Percentiles rank a stretch among this genome's conserved stretches.
Evolutionary conservation across 2,113 vertebrate species (phyloP).

Genomic region (Stercorarius parasiticus): DNA sequence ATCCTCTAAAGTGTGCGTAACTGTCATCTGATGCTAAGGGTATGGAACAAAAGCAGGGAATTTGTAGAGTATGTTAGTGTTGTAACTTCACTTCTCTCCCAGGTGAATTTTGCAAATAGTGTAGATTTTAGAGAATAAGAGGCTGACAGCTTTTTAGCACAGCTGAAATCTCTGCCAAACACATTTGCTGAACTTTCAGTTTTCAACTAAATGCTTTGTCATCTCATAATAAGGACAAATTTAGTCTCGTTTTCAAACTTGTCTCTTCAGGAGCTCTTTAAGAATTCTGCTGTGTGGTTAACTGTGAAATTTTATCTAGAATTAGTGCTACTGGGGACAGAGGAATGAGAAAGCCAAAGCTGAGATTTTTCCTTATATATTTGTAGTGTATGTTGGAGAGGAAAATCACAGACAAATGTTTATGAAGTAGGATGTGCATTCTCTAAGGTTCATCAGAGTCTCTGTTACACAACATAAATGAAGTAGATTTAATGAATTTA

Average conservation of each 20-base stretch:
- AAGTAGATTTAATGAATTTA: not conserved
- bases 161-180: slow-evolving; percentile 9
- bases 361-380: not conserved
- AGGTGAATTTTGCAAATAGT: slow-evolving; percentile 1
- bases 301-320: not conserved
- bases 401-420: not conserved
- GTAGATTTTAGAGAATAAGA: not conserved
- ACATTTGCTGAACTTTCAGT: slow-evolving; percentile 25
- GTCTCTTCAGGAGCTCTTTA: not conserved
- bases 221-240: slow-evolving; percentile 32
- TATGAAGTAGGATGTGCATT: not conserved
- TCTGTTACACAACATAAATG: not conserved
- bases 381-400: not conserved
- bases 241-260: slow-evolving; percentile 9
- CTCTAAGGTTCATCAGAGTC: not conserved
- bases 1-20: not conserved
- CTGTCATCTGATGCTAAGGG: not conserved
- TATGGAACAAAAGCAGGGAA: not conserved
- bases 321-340: not conserved
- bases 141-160: not conserved
- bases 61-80: not conserved
- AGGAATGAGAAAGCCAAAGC: not conserved
- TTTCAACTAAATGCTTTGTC: slow-evolving; percentile 45
- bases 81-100: slow-evolving; percentile 3
- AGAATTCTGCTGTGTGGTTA: not conserved